Conservation (phyloP, 2,888 invertebrate genomes). For the Omphaloscelis lunosa region DNA sequence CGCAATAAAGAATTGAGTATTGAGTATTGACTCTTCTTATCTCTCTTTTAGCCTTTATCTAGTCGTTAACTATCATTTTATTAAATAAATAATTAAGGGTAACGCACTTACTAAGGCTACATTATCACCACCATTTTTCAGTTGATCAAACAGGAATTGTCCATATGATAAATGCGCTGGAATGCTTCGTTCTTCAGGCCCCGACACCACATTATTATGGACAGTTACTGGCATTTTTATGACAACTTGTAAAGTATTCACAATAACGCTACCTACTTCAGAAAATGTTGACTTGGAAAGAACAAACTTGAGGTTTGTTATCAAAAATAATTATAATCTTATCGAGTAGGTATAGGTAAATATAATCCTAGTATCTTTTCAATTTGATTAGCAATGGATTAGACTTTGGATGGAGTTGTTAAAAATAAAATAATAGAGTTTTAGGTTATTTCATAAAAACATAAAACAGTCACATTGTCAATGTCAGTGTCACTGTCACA, state of each 20-base stretch:
- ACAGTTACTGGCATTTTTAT: slow-evolving; percentile 75
- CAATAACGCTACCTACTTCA: slow-evolving; percentile 16
- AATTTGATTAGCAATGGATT: slow-evolving; percentile 44
- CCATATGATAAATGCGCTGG: slow-evolving; percentile 89
- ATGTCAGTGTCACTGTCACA: neutral
- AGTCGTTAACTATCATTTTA: neutral
- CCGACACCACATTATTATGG: slow-evolving; percentile 83
- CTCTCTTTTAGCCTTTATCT: neutral
- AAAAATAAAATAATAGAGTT: neutral
- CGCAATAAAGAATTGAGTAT: too few relatives aligned
- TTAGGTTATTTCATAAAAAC: neutral
- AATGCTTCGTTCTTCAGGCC: slow-evolving; percentile 84
- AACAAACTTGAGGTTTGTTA: slow-evolving; percentile 39
- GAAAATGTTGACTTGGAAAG: slow-evolving; percentile 29
- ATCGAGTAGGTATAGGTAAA: slow-evolving; percentile 25
- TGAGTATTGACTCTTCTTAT: neutral
- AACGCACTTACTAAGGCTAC: slow-evolving; percentile 83
- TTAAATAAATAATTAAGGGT: neutral
- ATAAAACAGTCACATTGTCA: slow-evolving; percentile 10
- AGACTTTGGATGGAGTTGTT: slow-evolving; percentile 1
- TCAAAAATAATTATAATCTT: slow-evolving; percentile 45
- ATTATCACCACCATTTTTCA: slow-evolving; percentile 87
- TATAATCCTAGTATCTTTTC: slow-evolving; percentile 45
- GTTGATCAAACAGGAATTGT: slow-evolving; percentile 88
- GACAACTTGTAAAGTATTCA: neutral